A percentile compares a stretch with the other conserved stretches of the same genome.
Conservation (phyloP, 2,113 vertebrate species). For the Carassius gibelio region DNA sequence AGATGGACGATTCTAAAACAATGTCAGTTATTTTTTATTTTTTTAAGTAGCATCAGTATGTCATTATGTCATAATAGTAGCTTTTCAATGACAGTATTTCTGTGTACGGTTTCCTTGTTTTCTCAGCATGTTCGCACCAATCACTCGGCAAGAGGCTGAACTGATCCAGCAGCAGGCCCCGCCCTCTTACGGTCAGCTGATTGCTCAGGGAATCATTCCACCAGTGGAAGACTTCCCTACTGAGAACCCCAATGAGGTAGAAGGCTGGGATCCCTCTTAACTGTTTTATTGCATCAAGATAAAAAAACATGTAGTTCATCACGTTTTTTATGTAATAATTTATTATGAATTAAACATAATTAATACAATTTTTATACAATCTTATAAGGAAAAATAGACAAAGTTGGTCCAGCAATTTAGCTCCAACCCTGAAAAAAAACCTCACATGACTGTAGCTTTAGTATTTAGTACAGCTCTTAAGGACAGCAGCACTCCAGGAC, state of each 20-base stretch:
- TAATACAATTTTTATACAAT: neutral
- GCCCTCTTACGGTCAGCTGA: slow-evolving; percentile 89
- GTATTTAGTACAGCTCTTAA: too few relatives aligned
- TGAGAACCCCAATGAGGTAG: slow-evolving; percentile 83
- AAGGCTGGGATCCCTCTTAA: slow-evolving; percentile 56
- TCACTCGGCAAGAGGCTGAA: slow-evolving; percentile 85
- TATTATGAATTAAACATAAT: neutral
- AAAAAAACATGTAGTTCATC: neutral
- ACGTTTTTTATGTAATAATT: neutral
- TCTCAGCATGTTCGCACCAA: slow-evolving; percentile 84
- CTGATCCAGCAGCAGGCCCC: slow-evolving; percentile 90
- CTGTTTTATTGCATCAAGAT: neutral
- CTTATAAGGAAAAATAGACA: too few relatives aligned
- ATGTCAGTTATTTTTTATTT: neutral
- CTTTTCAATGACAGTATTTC: neutral
- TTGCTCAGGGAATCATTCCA: slow-evolving; percentile 88
- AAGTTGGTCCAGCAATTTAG: too few relatives aligned
- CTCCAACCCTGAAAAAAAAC: too few relatives aligned
- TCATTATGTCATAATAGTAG: neutral
- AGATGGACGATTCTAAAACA: neutral
- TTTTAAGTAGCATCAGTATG: neutral
- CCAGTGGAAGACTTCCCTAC: slow-evolving; percentile 91
- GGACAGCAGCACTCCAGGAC: too few relatives aligned
- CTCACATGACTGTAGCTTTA: too few relatives aligned
- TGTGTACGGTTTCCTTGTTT: slow-evolving; percentile 3